phyloP scores from a whole-genome alignment of 2,113 vertebrate species.

The Mionectes macconnelli region DNA sequence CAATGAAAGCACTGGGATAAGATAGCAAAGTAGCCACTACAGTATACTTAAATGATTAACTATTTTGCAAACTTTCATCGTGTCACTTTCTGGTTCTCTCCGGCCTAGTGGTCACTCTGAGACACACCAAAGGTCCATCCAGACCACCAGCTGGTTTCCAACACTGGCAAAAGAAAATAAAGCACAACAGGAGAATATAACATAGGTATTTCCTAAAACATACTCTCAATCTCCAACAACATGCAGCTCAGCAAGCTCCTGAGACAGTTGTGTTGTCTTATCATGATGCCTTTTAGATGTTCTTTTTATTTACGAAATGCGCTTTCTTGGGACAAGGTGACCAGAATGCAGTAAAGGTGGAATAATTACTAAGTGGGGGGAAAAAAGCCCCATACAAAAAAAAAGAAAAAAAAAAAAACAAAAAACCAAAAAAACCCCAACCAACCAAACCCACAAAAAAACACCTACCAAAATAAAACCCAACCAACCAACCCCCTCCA shows the following conservation, averaged over 20 bases:
- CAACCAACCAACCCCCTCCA: no score
- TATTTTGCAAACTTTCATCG: not conserved
- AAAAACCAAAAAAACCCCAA: not conserved
- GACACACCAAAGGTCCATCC: not conserved
- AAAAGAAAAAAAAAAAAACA: no score
- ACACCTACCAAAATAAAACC: not conserved
- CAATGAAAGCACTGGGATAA: not conserved
- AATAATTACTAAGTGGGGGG: not conserved
- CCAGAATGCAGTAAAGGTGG: not conserved
- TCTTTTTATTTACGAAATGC: not conserved
- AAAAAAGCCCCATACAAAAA: accelerated
- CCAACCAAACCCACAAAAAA: not conserved
- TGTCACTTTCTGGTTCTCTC: not conserved
- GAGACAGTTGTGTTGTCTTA: not conserved
- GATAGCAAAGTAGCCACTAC: not conserved
- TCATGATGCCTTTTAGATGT: not conserved
- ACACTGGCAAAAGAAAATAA: not conserved
- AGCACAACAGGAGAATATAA: not conserved
- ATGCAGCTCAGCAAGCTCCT: not conserved
- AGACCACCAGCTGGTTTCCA: not conserved
- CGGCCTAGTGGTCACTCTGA: not conserved
- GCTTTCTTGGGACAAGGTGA: not conserved
- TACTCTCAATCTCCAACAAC: not conserved
- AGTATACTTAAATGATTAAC: not conserved
- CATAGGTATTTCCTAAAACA: not conserved